Percentiles rank a stretch among this genome's conserved stretches.
These are phyloP conservation scores for Calonectris borealis DNA, from an alignment of 2,113 vertebrate species.

Conservation along the genomic window DNA sequence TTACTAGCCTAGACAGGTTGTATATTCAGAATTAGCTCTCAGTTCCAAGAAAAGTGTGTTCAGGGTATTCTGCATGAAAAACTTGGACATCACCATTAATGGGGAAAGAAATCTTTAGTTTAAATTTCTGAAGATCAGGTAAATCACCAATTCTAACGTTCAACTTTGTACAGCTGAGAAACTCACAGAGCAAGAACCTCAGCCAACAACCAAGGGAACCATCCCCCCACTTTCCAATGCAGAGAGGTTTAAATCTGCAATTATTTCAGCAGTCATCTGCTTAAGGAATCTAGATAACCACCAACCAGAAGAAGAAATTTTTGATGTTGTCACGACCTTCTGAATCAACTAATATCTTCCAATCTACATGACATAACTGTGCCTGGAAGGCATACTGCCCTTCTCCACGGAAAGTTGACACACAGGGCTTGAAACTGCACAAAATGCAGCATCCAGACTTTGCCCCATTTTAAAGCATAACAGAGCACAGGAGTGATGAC, in stretches of 20 bases:
- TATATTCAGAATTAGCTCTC: not conserved
- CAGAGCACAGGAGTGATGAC: not conserved
- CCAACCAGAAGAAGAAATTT: not conserved
- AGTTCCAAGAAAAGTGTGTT: not conserved
- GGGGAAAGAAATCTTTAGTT: not conserved
- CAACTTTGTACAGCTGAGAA: not conserved
- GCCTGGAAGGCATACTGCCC: not conserved
- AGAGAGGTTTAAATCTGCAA: not conserved
- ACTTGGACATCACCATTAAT: rapidly evolving
- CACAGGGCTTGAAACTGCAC: not conserved
- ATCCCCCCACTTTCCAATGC: not conserved
- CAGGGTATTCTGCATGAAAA: not conserved
- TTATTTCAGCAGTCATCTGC: not conserved
- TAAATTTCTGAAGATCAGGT: not conserved
- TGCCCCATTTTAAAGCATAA: not conserved
- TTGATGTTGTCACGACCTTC: not conserved
- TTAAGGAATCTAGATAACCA: not conserved
- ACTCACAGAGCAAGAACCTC: not conserved
- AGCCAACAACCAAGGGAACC: not conserved
- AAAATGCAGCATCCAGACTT: not conserved
- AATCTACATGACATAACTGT: not conserved
- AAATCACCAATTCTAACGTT: not conserved
- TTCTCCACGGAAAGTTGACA: not conserved
- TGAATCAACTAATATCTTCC: not conserved
- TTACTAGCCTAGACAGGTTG: not conserved